These are phyloP conservation scores for Eupithecia exiguata DNA, from an alignment of 2,888 invertebrate species.

Conservation along the genomic window DNA sequence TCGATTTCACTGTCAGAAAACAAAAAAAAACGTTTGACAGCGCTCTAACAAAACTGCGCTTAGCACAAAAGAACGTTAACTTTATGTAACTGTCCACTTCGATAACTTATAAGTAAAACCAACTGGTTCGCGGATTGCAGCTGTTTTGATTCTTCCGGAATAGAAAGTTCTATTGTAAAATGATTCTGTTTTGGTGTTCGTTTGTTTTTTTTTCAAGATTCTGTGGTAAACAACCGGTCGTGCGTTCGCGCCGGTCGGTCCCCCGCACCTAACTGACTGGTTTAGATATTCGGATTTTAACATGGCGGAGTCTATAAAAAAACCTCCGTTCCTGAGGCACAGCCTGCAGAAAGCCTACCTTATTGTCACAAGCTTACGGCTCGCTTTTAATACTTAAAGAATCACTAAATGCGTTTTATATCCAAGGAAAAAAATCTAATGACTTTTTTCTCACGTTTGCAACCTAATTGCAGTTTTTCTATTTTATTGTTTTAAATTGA, in stretches of 20 bases:
- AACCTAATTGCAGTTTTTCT: conserved; percentile 25
- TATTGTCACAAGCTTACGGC: conserved; percentile 33
- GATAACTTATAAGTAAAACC: not conserved
- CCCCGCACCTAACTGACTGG: conserved; percentile 24
- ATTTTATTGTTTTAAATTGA: conserved; percentile 26
- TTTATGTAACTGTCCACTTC: not conserved
- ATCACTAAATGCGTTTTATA: not conserved
- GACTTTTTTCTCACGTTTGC: conserved; percentile 33
- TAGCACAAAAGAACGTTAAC: conserved; percentile 63
- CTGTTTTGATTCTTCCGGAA: conserved; percentile 25
- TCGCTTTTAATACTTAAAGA: conserved; percentile 19
- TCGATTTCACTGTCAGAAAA: conserved; percentile 38
- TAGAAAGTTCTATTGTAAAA: conserved; percentile 30
- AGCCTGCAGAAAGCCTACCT: conserved; percentile 25
- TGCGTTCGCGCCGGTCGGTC: conserved; percentile 17
- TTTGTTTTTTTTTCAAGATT: conserved; percentile 21
- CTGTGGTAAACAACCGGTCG: conserved; percentile 12
- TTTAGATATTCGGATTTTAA: conserved; percentile 19
- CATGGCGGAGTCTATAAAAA: conserved; percentile 28
- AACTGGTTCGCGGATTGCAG: conserved; percentile 4
- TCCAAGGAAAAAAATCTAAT: conserved; percentile 2
- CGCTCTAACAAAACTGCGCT: conserved; percentile 47
- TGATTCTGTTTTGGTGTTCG: conserved; percentile 21
- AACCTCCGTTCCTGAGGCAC: conserved; percentile 27
- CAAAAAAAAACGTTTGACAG: conserved; percentile 33